Evolutionary conservation across 2,797 vertebrate species (phyloP).

Genomic region (Myiotriccus ornatus): DNA sequence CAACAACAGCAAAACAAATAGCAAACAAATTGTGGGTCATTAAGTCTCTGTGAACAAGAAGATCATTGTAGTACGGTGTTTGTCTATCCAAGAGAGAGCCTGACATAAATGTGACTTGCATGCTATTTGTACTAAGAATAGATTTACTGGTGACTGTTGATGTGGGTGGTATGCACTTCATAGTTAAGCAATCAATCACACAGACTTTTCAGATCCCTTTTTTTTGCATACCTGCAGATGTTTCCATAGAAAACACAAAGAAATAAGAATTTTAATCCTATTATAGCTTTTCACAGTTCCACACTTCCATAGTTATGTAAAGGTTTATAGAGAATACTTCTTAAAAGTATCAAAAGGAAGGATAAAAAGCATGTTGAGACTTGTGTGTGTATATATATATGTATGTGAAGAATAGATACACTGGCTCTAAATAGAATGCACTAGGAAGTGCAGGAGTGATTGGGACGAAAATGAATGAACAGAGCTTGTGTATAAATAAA

Average conservation of each 20-base stretch:
- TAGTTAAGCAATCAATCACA: neutral
- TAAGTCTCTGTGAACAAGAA: neutral
- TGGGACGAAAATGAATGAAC: neutral
- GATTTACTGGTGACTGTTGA: conserved; percentile 3
- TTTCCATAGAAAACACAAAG: neutral
- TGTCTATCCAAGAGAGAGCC: neutral
- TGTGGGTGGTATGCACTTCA: neutral
- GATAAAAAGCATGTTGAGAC: neutral
- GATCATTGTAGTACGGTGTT: neutral
- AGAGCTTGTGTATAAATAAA: neutral
- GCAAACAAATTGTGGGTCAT: neutral
- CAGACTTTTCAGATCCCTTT: neutral
- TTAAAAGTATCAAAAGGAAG: neutral
- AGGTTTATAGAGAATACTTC: neutral
- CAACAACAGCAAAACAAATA: neutral
- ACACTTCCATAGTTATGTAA: neutral
- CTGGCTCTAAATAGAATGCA: neutral
- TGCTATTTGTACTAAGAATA: conserved; percentile 26
- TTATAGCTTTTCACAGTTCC: neutral
- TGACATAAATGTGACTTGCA: neutral
- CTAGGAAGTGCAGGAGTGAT: neutral
- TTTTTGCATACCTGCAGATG: neutral
- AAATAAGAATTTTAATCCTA: neutral
- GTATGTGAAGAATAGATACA: neutral
- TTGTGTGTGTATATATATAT: neutral